Evolutionary conservation across 1,140 invertebrate species (phyloP).

Genomic region (Trichonephila clavipes): DNA sequence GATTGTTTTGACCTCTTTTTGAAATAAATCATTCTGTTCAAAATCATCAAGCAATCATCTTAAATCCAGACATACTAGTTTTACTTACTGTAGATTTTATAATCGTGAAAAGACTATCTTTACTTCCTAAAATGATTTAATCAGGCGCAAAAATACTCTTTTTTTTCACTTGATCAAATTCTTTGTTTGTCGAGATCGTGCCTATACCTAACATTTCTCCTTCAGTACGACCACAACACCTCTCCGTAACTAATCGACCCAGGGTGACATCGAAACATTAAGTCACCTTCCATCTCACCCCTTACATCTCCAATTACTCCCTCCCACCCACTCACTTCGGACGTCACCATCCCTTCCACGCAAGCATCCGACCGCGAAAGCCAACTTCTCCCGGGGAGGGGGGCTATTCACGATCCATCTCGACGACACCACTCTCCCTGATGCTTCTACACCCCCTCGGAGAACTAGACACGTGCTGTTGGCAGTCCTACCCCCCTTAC

Average conservation of each 20-base stretch:
- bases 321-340: background rate
- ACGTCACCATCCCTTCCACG: conserved; percentile 3
- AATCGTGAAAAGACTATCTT: no score
- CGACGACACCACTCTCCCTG: conserved; percentile 29
- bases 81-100: no score
- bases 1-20: no score
- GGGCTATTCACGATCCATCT: background rate
- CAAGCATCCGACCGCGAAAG: conserved; percentile 16
- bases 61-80: no score
- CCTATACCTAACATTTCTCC: no score
- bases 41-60: no score
- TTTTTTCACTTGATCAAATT: no score
- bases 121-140: no score
- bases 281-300: background rate
- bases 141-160: no score
- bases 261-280: background rate
- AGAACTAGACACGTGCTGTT: conserved; percentile 50
- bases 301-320: conserved; percentile 9
- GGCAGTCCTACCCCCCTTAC: background rate
- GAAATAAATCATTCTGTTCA: no score
- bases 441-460: conserved; percentile 34
- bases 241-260: background rate
- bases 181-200: no score
- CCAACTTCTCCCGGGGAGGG: background rate
- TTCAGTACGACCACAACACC: background rate